Base-by-base conservation (phyloP, 2,113 vertebrate species). In the Deroptyus accipitrinus region DNA sequence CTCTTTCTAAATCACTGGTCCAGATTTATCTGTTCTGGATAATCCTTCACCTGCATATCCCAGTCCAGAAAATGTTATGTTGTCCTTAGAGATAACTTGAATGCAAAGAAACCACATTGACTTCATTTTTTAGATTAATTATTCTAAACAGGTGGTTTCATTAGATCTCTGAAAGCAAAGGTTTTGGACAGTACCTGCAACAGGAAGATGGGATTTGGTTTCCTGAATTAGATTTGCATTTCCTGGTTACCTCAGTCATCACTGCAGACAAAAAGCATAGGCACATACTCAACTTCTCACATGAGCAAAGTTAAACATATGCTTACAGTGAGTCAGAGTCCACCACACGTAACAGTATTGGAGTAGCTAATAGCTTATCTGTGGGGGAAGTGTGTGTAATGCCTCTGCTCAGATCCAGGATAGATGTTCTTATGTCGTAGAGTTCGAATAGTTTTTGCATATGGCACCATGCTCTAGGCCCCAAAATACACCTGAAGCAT, bases 401-500 rank as follows among this genome's bases (percentile, higher is more conserved):
- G 68, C 80, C 83, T 94, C 86, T 96, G 94, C 94, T 94, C 94
- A 88, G 84, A 92, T 89, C 70, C 93, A 91, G 89, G 78, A 91
- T 82, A 86, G 88, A 87, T 92, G 91, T 95, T 95, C 86, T 83
- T 92, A 87, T 69, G 57, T 82, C 92, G 73, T 52, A 67, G 83
- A 73, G 57, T 90, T 95, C 20, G 25, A 85, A 84, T 55, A 91
- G 86, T 24, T 80, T 91, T 86, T 92, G 70, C 83, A 91, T 88
- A 83, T 80, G 67, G 63, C 66, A 73, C 3, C 73, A 41, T 74
- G 67, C 62, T 84, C 84, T 89, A 42, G 76, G 24, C 31, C 78
- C 78, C 59, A 91, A 94, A 96, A 86, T 87, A 76, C 75, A 92
- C 63, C 54, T 62, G 91, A 92, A 89, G 57, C 24, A 17, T 93